Evolutionary conservation across 2,797 vertebrate species (phyloP).

Genomic region (Siniperca scherzeri): DNA sequence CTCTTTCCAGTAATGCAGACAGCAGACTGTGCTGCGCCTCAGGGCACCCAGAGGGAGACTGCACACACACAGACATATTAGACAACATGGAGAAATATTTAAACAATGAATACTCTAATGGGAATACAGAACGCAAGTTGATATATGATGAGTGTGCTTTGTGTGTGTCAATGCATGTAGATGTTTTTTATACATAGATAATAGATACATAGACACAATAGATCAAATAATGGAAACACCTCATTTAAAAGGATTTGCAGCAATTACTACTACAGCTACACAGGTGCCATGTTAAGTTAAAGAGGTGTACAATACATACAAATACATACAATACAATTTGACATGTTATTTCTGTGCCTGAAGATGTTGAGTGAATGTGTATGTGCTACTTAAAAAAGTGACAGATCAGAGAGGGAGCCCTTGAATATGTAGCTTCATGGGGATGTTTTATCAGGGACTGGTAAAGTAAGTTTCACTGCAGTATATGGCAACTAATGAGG

Average conservation of each 20-base stretch:
- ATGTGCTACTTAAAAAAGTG: not conserved
- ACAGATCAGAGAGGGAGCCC: not conserved
- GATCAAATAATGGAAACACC: not conserved
- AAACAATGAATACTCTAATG: slow-evolving; percentile 24
- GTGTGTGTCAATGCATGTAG: not conserved
- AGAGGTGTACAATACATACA: not conserved
- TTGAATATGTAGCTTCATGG: slow-evolving; percentile 1
- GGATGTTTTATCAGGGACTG: not conserved
- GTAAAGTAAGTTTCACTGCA: not conserved
- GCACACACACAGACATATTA: slow-evolving; percentile 22
- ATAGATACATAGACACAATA: too few relatives aligned
- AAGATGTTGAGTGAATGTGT: not conserved
- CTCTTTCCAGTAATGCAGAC: slow-evolving; percentile 74
- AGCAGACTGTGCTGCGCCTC: slow-evolving; percentile 66
- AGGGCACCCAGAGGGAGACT: slow-evolving; percentile 52
- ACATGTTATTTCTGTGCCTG: not conserved
- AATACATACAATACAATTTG: not conserved
- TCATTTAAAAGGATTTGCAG: not conserved
- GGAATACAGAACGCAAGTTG: not conserved
- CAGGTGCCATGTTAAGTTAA: not conserved
- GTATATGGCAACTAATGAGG: not conserved
- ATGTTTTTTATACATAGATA: not conserved
- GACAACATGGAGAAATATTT: slow-evolving; percentile 37
- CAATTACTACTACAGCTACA: not conserved
- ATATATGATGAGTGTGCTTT: slow-evolving; percentile 11